Evolutionary conservation across 1,140 invertebrate genomes (phyloP), one percentile per base, ranked within the genome.

Genomic region (Brachionus rotundiformis): DNA sequence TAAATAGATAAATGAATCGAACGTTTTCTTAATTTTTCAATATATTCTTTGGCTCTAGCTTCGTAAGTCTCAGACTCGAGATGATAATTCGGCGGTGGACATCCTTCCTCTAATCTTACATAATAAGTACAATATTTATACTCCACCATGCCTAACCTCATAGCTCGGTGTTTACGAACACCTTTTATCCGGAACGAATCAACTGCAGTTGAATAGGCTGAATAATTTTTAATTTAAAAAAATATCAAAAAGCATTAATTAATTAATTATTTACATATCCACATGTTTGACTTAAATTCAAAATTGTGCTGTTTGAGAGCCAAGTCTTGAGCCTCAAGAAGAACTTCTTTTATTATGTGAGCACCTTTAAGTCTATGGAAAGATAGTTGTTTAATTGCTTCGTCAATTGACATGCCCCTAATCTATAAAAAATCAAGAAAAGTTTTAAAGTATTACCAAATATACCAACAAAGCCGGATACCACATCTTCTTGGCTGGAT

Each of bases 241-340:
- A 84, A n/a, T n/a, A n/a, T n/a, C 85, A 80, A 83, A 84, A 85
- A 77, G 65, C 25, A 76, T 59, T 83, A 73, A 79, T 73, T 8
- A 25, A 16, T 61, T 8, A 31, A 49, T 27, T 1, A 41, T 11
- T 82, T 76, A 82, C 81, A 75, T 16, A 82, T 92, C 95, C 95
- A 98, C 59, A 98, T 89, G 89, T 98, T 98, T 85, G 93, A 95
- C 86, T 92, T 93, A 88, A 92, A 98, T 89, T 98, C 95, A 33
- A 98, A 94, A 91, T 96, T 93, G 85, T 98, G 95, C 29, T 93
- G 86, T 84, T 92, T 90, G 1, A 97, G 91, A 61, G 95, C 96
- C 82, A 94, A 87, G 84, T 93, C 90, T 86, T 94, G 93, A 3
- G 95, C 95, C 90, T 98, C 95, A 82, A 93, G 6, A 39, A 82